These are phyloP conservation scores for Tholera decimalis DNA, from an alignment of 2,888 invertebrate species.

Conservation along the genomic window DNA sequence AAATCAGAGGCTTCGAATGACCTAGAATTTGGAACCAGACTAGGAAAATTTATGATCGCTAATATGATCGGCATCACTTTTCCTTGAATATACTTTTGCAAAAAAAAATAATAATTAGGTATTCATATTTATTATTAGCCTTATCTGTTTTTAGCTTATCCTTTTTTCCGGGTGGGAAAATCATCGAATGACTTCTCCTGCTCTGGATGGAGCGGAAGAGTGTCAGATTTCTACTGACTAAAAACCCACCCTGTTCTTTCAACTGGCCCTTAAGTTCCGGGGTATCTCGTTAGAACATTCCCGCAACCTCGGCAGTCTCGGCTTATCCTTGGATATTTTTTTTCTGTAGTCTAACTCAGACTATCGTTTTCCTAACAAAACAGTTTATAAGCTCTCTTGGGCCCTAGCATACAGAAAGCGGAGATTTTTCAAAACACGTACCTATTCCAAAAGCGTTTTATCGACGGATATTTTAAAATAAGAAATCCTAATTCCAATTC, in stretches of 20 bases:
- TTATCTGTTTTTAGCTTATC: neutral
- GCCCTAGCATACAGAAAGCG: slow-evolving; percentile 21
- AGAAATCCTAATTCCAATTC: slow-evolving; percentile 78
- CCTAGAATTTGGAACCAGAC: slow-evolving; percentile 19
- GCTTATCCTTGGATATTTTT: too few species aligned
- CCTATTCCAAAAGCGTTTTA: slow-evolving; percentile 53
- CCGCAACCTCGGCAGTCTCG: too few species aligned
- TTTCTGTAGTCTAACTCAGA: neutral
- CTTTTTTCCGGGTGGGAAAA: too few species aligned
- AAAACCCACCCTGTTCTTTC: too few species aligned
- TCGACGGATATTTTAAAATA: slow-evolving; percentile 69
- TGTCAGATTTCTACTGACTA: too few species aligned
- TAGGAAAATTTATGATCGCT: slow-evolving; percentile 15
- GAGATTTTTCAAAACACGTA: slow-evolving; percentile 29
- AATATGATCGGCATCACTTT: neutral
- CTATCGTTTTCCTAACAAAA: slow-evolving; percentile 16
- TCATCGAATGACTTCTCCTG: too few species aligned
- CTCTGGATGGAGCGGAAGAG: too few species aligned
- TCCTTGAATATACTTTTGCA: too few species aligned
- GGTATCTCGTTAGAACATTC: too few species aligned
- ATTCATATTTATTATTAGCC: too few species aligned
- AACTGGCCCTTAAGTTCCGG: too few species aligned
- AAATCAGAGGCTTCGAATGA: slow-evolving; percentile 5
- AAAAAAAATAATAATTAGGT: too few species aligned
- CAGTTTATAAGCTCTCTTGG: slow-evolving; percentile 12